Conservation (phyloP, 2,888 invertebrate genomes). For the Melinaea menophilus region DNA sequence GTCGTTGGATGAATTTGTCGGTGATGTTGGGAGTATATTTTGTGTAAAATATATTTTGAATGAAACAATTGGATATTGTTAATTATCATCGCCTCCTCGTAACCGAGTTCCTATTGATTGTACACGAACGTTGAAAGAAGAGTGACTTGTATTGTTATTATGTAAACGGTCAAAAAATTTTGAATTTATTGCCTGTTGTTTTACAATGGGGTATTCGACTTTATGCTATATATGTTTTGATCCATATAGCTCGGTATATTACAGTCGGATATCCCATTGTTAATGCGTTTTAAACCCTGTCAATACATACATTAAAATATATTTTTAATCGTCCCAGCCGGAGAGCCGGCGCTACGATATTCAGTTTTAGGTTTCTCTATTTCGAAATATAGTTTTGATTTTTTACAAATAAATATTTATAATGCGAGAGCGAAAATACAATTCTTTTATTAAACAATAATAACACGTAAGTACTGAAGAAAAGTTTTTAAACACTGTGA, state of each 20-base stretch:
- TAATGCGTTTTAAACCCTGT: conserved; percentile 2
- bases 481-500: conserved; percentile 5
- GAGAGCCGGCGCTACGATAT: conserved; percentile 49
- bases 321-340: conserved; percentile 11
- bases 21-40: conserved; percentile 18
- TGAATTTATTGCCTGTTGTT: conserved; percentile 1
- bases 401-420: conserved; percentile 72
- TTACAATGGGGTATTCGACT: not conserved
- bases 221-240: not conserved
- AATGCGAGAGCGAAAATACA: conserved; percentile 54
- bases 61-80: conserved; percentile 8
- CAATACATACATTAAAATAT: not conserved
- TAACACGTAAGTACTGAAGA: conserved; percentile 9
- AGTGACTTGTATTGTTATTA: not conserved
- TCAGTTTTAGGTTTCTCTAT: conserved; percentile 69
- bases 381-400: conserved; percentile 71
- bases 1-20: not conserved
- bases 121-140: not conserved
- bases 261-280: conserved; percentile 7
- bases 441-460: conserved; percentile 16
- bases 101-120: not conserved
- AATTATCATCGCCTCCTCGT: conserved; percentile 9
- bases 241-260: too few species aligned
- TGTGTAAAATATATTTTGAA: conserved; percentile 18
- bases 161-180: not conserved